Base-by-base conservation (phyloP, 2,888 invertebrate genomes). In the Fabriciana adippe region DNA sequence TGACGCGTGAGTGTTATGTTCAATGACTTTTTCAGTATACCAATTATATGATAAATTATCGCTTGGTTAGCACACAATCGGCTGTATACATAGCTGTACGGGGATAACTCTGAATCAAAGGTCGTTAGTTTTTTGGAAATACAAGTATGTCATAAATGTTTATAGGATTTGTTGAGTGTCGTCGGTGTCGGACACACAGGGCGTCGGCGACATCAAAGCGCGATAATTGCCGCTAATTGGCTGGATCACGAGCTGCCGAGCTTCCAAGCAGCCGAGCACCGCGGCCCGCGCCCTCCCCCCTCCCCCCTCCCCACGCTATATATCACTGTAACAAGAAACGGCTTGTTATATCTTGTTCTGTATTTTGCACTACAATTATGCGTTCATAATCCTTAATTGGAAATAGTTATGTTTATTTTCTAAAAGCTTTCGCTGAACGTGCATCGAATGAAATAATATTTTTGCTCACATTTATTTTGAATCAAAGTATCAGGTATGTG, bases 171-270 rank as follows among this genome's bases (percentile, higher is more conserved):
- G 8, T 21, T n/a, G 57, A 47, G 4, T 26, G 47, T 26, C n/a
- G 47, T n/a, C 26, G 48, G 21, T n/a, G 26, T 26, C n/a, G 59
- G 13, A 59, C 48, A n/a, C 59, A n/a, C 59, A 48, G n/a, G 26
- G 11, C 48, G 48, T 26, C 59, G 59, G 59, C 59, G 59, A 59
- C 48, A n/a, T 59, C 59, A 59, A 59, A 59, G 26, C n/a, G 13
- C 13, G 11, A 48, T 59, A 59, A 59, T 59, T 47, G 59, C 48
- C n/a, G 13, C 59, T 59, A 59, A 59, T 59, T 59, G 59, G 47
- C 47, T 41, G 3, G 47, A 16, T 18, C 18, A 45, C 35, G 16
- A 16, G n/a, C 54, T 54, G 8, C 50, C 26, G 11, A 53, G 35
- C 35, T 41, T 41, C 35, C 35, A 41, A 41, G 35, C 35, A 11